A percentile compares a stretch with the other conserved stretches of the same genome.
These are phyloP conservation scores for Stenodera caucasica DNA, from an alignment of 2,888 invertebrate species.

Conservation along the genomic window DNA sequence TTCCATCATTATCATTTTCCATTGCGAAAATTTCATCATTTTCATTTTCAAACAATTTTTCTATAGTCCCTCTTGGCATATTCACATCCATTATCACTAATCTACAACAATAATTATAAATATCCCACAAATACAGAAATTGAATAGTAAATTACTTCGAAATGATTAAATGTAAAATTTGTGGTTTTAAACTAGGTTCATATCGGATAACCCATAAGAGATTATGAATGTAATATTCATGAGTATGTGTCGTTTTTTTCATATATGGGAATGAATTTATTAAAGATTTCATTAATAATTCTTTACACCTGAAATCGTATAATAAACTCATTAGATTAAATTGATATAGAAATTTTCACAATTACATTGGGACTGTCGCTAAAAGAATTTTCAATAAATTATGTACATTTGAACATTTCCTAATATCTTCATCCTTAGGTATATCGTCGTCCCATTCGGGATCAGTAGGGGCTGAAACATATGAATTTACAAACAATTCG, in stretches of 20 bases:
- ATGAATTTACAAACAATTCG: neutral
- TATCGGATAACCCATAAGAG: slow-evolving; percentile 75
- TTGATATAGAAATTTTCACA: slow-evolving; percentile 19
- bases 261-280: slow-evolving; percentile 75
- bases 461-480: slow-evolving; percentile 53
- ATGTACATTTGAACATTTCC: slow-evolving; percentile 68
- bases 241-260: slow-evolving; percentile 66
- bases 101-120: slow-evolving; percentile 54
- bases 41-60: slow-evolving; percentile 44
- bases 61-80: slow-evolving; percentile 61
- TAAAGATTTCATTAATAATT: slow-evolving; percentile 67
- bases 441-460: slow-evolving; percentile 63
- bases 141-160: slow-evolving; percentile 75
- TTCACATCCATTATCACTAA: slow-evolving; percentile 76
- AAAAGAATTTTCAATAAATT: slow-evolving; percentile 53
- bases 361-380: slow-evolving; percentile 64
- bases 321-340: slow-evolving; percentile 21
- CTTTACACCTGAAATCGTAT: slow-evolving; percentile 65
- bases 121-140: slow-evolving; percentile 31
- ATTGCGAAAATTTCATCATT: slow-evolving; percentile 59
- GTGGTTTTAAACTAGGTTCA: slow-evolving; percentile 69
- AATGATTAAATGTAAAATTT: slow-evolving; percentile 73
- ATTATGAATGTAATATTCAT: slow-evolving; percentile 78
- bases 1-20: slow-evolving; percentile 57
- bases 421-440: slow-evolving; percentile 60